A percentile compares a stretch with the other conserved stretches of the same genome.
Evolutionary conservation across 2,797 vertebrate species (phyloP).

Genomic region (Gymnocypris eckloni): DNA sequence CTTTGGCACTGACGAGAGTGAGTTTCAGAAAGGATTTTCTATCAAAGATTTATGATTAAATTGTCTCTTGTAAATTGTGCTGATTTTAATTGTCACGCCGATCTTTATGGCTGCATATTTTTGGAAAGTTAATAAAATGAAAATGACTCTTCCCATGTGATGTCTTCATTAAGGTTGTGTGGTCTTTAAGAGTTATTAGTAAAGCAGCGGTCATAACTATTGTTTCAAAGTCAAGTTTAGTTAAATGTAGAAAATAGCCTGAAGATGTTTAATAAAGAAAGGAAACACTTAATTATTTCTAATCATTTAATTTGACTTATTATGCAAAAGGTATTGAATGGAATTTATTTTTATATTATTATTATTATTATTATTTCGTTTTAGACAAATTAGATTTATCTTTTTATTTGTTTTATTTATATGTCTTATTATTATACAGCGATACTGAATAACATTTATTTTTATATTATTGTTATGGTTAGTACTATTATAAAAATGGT

Average conservation of each 20-base stretch:
- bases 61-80: conserved; percentile 67
- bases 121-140: conserved; percentile 69
- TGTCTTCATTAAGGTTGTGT: conserved; percentile 1
- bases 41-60: conserved; percentile 59
- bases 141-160: conserved; percentile 37
- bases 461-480: no score
- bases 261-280: neutral
- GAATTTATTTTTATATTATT: neutral
- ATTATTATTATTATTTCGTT: neutral
- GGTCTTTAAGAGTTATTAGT: conserved; percentile 3
- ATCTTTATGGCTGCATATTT: conserved; percentile 68
- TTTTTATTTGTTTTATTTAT: neutral
- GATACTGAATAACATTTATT: neutral
- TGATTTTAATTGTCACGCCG: conserved; percentile 62
- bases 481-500: no score
- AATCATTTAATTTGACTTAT: neutral
- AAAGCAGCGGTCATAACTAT: neutral
- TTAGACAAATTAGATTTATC: neutral
- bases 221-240: neutral
- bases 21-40: conserved; percentile 66
- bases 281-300: neutral
- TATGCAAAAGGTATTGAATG: neutral
- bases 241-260: neutral
- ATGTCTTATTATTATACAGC: neutral
- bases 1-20: conserved; percentile 60